phyloP scores from a whole-genome alignment of 2,797 vertebrate genomes.

The Spinibarbus caldwelli region DNA sequence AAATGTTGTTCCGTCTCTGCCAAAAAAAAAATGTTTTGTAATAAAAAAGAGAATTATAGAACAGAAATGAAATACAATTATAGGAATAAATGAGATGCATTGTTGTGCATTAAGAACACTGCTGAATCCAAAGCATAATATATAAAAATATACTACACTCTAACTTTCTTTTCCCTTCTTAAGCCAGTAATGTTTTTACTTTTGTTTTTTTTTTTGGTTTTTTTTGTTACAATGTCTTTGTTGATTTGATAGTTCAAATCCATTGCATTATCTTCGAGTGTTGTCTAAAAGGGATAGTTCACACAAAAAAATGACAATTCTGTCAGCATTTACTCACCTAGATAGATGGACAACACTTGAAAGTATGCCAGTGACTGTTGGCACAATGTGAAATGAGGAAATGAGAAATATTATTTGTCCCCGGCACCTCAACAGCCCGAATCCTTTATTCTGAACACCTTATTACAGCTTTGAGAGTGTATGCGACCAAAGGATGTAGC shows the following conservation, averaged over 20 bases:
- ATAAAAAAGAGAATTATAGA: constrained; percentile 63
- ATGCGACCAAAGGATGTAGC: neutral
- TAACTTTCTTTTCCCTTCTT: neutral
- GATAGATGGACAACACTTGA: neutral
- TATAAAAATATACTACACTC: constrained; percentile 47
- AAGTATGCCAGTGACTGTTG: neutral
- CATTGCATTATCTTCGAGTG: neutral
- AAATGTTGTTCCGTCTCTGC: constrained; percentile 56
- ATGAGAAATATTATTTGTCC: constrained; percentile 15
- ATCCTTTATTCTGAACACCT: constrained; percentile 8
- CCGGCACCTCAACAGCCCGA: neutral
- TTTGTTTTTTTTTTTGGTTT: neutral
- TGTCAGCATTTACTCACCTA: no score
- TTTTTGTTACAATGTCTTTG: neutral
- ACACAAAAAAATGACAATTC: neutral
- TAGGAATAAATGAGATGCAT: constrained; percentile 31
- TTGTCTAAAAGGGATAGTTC: neutral
- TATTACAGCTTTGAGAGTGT: neutral
- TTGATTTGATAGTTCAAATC: neutral
- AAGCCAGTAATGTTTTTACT: neutral
- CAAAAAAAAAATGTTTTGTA: constrained; percentile 52
- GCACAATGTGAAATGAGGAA: neutral
- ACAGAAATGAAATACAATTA: constrained; percentile 59
- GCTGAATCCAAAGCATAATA: constrained; percentile 46
- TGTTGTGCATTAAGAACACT: constrained; percentile 50